Evolutionary conservation across 2,888 invertebrate genomes (phyloP).

Genomic region (Capitulum mitella): DNA sequence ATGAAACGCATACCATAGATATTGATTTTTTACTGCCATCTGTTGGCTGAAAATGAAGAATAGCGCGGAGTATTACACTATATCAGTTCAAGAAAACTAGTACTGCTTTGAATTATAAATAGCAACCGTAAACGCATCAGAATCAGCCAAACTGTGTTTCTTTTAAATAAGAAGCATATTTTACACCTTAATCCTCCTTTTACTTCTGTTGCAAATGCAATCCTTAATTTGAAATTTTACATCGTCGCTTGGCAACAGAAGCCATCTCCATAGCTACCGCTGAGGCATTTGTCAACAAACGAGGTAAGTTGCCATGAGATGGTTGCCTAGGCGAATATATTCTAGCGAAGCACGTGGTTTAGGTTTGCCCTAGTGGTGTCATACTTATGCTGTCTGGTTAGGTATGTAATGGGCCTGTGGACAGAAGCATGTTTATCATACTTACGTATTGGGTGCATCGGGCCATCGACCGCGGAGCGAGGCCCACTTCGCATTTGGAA

Average conservation of each 20-base stretch:
- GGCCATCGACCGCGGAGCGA: too few species aligned
- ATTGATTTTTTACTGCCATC: conserved; percentile 1
- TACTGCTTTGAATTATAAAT: background rate
- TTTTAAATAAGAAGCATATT: too few species aligned
- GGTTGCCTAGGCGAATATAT: conserved; percentile 5
- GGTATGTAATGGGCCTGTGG: background rate
- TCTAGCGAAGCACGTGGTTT: background rate
- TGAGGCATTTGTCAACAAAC: background rate
- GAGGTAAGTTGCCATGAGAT: background rate
- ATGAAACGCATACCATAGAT: background rate
- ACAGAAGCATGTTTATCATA: too few species aligned
- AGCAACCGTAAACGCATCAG: too few species aligned
- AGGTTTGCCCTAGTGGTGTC: background rate
- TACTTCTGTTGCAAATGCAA: too few species aligned
- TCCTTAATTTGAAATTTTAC: background rate
- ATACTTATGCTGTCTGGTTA: background rate
- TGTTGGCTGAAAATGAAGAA: background rate
- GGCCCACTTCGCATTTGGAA: too few species aligned
- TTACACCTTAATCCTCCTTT: too few species aligned
- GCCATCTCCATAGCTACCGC: conserved; percentile 23
- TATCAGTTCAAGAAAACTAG: background rate
- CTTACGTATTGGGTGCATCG: too few species aligned
- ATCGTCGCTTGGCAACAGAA: conserved; percentile 22
- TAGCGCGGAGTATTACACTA: background rate
- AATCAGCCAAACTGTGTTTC: too few species aligned